These are phyloP conservation scores for Pseudobourletiella spinata DNA, from an alignment of 1,140 invertebrate genomes.

Conservation along the genomic window DNA sequence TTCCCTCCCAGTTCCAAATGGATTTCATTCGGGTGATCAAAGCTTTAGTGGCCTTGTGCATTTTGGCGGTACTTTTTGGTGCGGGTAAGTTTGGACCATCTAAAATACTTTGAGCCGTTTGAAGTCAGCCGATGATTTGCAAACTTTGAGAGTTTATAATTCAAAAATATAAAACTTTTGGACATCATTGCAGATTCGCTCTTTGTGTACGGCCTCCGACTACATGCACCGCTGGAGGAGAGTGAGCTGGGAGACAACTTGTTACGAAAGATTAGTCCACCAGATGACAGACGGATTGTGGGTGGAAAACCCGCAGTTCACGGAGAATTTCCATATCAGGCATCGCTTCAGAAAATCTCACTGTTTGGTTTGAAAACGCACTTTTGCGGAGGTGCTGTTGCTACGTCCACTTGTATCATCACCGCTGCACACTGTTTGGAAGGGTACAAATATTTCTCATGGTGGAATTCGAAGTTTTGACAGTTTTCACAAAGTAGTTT, in stretches of 20 bases:
- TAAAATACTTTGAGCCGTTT: not conserved
- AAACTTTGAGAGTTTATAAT: not conserved
- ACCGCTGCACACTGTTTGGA: conserved; percentile 33
- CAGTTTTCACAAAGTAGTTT: too few relatives aligned
- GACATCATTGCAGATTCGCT: not conserved
- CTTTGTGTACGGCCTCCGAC: not conserved
- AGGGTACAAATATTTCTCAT: conserved; percentile 18
- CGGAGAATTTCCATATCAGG: conserved; percentile 35
- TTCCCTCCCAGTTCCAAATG: not conserved
- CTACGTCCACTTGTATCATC: not conserved
- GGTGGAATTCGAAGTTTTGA: not conserved
- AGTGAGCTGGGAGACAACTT: not conserved
- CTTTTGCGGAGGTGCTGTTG: conserved; percentile 21
- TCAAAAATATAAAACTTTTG: not conserved
- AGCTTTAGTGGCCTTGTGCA: conserved; percentile 5
- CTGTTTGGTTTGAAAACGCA: conserved; percentile 32
- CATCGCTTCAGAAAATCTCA: conserved; percentile 30
- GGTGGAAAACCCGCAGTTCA: conserved; percentile 30
- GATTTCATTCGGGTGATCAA: conserved; percentile 12
- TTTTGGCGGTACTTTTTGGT: conserved; percentile 18
- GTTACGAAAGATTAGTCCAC: conserved; percentile 1
- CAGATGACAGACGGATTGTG: not conserved
- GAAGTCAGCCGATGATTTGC: not conserved
- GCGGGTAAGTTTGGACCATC: conserved; percentile 8
- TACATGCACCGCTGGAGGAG: not conserved